Base-by-base conservation (phyloP, 2,888 invertebrate species). In the Odontocolon sp. region DNA sequence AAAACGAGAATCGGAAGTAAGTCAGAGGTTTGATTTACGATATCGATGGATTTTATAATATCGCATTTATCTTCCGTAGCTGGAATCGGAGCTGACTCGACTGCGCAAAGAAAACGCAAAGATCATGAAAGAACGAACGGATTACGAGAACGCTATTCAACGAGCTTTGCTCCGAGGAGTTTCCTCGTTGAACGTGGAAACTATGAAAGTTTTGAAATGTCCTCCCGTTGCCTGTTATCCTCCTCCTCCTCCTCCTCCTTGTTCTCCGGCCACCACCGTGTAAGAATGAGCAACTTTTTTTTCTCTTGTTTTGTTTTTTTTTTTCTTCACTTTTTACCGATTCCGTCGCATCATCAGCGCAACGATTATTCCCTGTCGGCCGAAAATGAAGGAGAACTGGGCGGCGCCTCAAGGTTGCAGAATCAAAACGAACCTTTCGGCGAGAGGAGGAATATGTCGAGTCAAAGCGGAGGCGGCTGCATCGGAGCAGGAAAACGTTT, bases 61-160 rank as follows among this genome's bases (percentile, higher is more conserved):
- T 11, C 26, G 23, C 11, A 5, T 42, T 6, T 4, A 16, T n/a
- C 38, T 26, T 54, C 33, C 42, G 11, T 33, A 89, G 89, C 79
- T 89, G 38, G 86, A 87, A 75, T 81, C 78, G 8, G 87, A 89
- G 75, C 31, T 88, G 28, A 28, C 66, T 3, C 78, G 83, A n/a
- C 76, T 89, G 23, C 83, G 81, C 1, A 85, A 84, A 50, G 89
- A 90, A 70, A 89, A 88, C 42, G 86, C 87, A 50, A 82, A 83
- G 26, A 81, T 89, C 18, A 80, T 86, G 3, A 87, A 84, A 67
- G 89, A 89, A 59, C 84, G 84, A 11, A 81, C 84, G 0, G 88
- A 89, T 52, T 90, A 90, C 69, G 89, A 89, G 64, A 87, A 83
- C 33, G 87, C 88, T n/a, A 85, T 89, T 16, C 89, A 90, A 54